Percentiles rank a stretch among this genome's conserved stretches.
phyloP scores from a whole-genome alignment of 2,888 invertebrate genomes.

The Perithous albicinctus region DNA sequence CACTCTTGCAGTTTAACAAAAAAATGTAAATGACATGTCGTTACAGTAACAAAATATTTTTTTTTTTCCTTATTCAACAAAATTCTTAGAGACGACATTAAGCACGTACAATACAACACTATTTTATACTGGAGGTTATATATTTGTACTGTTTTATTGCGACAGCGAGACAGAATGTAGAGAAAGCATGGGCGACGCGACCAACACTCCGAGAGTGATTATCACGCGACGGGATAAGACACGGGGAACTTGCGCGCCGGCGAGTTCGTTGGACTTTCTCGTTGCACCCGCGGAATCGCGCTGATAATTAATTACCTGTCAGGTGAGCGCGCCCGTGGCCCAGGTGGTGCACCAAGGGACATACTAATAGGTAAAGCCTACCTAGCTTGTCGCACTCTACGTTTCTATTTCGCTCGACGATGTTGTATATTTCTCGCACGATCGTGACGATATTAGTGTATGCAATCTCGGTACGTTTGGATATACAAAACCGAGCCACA shows the following conservation, averaged over 20 bases:
- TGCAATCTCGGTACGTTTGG: neutral
- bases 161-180: conserved; percentile 27
- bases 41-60: too few species aligned
- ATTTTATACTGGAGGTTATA: too few species aligned
- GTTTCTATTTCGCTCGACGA: conserved; percentile 49
- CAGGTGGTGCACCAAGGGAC: conserved; percentile 17
- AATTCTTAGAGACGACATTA: too few species aligned
- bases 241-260: neutral
- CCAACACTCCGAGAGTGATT: conserved; percentile 76
- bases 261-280: conserved; percentile 78
- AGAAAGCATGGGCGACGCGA: conserved; percentile 13
- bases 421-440: neutral
- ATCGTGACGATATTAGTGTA: conserved; percentile 15
- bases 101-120: too few species aligned
- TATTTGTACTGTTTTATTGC: conserved; percentile 20
- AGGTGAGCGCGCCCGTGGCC: conserved; percentile 50
- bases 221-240: conserved; percentile 81
- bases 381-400: conserved; percentile 46
- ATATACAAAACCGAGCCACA: neutral
- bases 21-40: too few species aligned
- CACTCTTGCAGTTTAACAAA: too few species aligned
- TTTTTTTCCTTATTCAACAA: too few species aligned
- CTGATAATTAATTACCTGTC: conserved; percentile 78
- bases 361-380: neutral
- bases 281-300: conserved; percentile 34